phyloP scores from a whole-genome alignment of 2,797 vertebrate species.

The Poeciliopsis turneri region DNA sequence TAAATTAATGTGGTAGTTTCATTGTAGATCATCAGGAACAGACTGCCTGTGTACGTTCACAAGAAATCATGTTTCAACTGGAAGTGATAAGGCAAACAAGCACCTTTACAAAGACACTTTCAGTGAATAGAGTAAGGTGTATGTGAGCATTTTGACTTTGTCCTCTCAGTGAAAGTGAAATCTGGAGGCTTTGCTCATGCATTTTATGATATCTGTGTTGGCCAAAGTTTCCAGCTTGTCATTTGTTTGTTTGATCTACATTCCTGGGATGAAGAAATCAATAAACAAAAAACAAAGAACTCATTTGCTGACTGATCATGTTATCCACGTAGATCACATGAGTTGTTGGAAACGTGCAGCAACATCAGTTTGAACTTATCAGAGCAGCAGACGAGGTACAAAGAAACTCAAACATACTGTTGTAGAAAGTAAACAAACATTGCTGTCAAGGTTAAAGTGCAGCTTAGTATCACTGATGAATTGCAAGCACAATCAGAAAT shows the following conservation, averaged over 20 bases:
- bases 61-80: slow-evolving; percentile 21
- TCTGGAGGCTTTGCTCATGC: slow-evolving; percentile 3
- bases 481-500: background rate
- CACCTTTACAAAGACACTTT: slow-evolving; percentile 2
- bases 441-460: background rate
- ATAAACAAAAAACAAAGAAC: slow-evolving; percentile 44
- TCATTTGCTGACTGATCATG: background rate
- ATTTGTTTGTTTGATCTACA: slow-evolving; percentile 42
- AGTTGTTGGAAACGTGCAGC: slow-evolving; percentile 8
- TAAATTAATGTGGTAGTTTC: background rate
- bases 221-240: slow-evolving; percentile 64
- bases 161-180: slow-evolving; percentile 10
- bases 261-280: slow-evolving; percentile 48
- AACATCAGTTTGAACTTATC: slow-evolving; percentile 4
- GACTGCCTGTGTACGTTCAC: slow-evolving; percentile 5
- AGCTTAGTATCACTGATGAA: background rate
- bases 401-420: slow-evolving; percentile 1
- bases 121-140: background rate
- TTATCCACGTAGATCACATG: too few relatives aligned
- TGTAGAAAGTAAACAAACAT: slow-evolving; percentile 1
- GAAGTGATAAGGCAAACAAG: slow-evolving; percentile 1
- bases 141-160: slow-evolving; percentile 14
- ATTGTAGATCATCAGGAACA: slow-evolving; percentile 23
- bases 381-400: slow-evolving; percentile 3
- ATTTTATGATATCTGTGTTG: slow-evolving; percentile 32